phyloP scores from a whole-genome alignment of 23 tunicate genomes.

The Botrylloides violaceus region DNA sequence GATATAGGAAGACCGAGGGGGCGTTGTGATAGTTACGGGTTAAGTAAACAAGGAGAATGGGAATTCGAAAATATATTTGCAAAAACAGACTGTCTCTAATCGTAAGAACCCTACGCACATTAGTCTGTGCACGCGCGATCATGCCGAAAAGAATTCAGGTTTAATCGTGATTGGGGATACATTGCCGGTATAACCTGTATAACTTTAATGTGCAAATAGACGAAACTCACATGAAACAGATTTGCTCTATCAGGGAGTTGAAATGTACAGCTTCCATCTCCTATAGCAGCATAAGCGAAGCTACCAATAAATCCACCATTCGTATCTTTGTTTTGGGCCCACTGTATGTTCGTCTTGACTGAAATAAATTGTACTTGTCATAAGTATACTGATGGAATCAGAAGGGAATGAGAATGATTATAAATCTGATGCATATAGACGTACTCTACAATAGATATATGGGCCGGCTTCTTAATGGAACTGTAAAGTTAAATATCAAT shows the following conservation, averaged over 20 bases:
- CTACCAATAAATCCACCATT: slow-evolving; percentile 6
- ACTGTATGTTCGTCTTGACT: neutral
- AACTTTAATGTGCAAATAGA: neutral
- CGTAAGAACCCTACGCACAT: too few species aligned
- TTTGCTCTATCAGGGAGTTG: slow-evolving; percentile 1
- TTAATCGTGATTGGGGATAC: too few species aligned
- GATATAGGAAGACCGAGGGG: too few species aligned
- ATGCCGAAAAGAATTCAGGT: too few species aligned
- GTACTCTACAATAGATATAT: neutral
- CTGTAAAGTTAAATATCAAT: too few species aligned
- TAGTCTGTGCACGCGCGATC: too few species aligned
- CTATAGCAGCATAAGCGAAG: neutral
- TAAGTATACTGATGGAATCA: neutral
- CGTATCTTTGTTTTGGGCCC: slow-evolving; percentile 16
- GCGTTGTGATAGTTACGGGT: too few species aligned
- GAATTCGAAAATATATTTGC: too few species aligned
- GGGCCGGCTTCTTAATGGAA: too few species aligned
- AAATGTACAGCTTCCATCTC: neutral
- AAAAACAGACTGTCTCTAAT: too few species aligned
- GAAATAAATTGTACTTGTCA: neutral
- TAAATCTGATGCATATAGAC: neutral
- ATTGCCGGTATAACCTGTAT: too few species aligned
- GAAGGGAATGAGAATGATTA: neutral
- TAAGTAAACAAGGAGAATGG: too few species aligned
- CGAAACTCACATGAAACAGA: slow-evolving; percentile 25